phyloP scores from a whole-genome alignment of 1,140 invertebrate species.

The Pseudomyrmex gracilis region DNA sequence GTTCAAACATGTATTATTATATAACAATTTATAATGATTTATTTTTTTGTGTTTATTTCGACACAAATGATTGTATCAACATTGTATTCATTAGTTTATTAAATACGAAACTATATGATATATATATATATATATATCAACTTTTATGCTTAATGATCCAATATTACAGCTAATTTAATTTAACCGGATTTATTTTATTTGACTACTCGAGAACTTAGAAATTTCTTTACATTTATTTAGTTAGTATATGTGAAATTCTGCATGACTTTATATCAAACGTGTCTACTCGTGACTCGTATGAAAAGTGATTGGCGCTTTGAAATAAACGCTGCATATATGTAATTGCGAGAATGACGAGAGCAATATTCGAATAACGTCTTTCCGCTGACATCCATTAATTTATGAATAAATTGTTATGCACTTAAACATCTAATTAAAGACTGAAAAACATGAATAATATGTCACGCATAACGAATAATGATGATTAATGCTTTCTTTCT shows the following conservation, averaged over 20 bases:
- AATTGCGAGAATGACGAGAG: constrained; percentile 30
- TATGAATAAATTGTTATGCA: constrained; percentile 13
- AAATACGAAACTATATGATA: too few species aligned
- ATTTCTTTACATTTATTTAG: constrained; percentile 13
- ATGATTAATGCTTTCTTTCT: constrained; percentile 2
- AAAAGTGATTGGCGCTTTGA: constrained; percentile 19
- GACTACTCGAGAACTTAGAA: neutral
- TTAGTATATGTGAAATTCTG: neutral
- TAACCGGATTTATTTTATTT: neutral
- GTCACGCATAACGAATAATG: neutral
- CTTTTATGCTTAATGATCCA: too few species aligned
- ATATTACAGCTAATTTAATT: neutral
- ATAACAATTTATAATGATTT: neutral
- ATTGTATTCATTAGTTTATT: neutral
- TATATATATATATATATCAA: too few species aligned
- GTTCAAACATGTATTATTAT: neutral
- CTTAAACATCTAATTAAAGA: constrained; percentile 26
- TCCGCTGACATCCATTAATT: neutral
- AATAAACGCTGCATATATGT: neutral
- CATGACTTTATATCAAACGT: neutral
- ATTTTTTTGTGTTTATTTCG: neutral
- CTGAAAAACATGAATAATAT: neutral
- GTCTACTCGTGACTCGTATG: neutral
- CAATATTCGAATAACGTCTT: constrained; percentile 35
- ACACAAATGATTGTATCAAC: neutral